A percentile compares a stretch with the other conserved stretches of the same genome.
These are phyloP conservation scores for Lacerta viridis DNA, from an alignment of 2,797 vertebrate species.

Conservation along the genomic window DNA sequence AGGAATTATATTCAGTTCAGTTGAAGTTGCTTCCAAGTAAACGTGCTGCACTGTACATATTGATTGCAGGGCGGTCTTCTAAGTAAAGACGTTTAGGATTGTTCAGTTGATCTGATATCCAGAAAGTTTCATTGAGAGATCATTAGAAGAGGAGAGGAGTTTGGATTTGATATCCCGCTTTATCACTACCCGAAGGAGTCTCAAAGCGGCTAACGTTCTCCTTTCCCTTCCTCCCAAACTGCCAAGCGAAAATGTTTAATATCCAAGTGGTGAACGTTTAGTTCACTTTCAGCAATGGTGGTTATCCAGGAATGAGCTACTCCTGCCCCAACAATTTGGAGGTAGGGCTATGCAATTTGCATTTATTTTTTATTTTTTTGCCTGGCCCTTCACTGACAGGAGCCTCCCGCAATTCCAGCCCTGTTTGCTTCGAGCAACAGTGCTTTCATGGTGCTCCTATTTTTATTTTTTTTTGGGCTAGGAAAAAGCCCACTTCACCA, in stretches of 20 bases:
- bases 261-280: not conserved
- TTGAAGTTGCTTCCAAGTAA: not conserved
- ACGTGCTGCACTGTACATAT: not conserved
- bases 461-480: not conserved
- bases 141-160: not conserved
- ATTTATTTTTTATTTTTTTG: not conserved
- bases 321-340: not conserved
- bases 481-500: no score
- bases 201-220: no score
- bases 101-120: not conserved
- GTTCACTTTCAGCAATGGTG: not conserved
- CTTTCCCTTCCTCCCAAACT: not conserved
- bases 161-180: no score
- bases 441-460: not conserved
- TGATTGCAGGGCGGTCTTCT: not conserved
- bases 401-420: not conserved
- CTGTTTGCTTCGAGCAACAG: not conserved
- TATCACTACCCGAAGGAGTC: no score
- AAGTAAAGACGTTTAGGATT: not conserved
- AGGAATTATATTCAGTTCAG: not conserved
- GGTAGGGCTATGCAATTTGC: not conserved
- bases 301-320: not conserved
- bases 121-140: not conserved
- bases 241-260: not conserved
- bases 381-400: not conserved